A percentile compares a stretch with the other conserved stretches of the same genome.
phyloP scores from a whole-genome alignment of 2,797 vertebrate genomes.

The Sphenodon punctatus region DNA sequence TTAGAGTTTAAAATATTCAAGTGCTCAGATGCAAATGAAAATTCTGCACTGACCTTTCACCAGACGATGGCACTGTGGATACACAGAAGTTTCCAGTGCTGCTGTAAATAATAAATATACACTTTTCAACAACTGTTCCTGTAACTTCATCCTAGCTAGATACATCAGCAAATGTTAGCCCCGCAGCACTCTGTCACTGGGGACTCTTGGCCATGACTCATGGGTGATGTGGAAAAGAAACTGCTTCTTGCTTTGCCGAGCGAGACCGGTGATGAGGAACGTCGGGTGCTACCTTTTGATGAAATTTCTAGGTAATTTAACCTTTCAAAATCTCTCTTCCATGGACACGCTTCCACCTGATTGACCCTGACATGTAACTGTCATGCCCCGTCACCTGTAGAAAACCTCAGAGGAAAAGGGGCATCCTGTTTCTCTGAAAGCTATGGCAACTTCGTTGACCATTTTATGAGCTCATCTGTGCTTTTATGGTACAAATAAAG shows the following conservation, averaged over 20 bases:
- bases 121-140: neutral
- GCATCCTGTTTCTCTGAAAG: neutral
- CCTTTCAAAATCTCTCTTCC: neutral
- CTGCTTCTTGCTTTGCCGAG: neutral
- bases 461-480: neutral
- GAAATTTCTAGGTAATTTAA: neutral
- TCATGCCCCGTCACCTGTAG: neutral
- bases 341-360: fast-evolving
- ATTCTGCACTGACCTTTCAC: neutral
- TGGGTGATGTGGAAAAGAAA: conserved; percentile 18
- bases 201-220: conserved; percentile 10
- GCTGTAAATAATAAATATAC: neutral
- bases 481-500: no score
- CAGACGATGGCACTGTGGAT: conserved; percentile 75
- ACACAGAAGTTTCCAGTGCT: neutral
- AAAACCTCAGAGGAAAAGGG: no score
- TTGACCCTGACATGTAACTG: neutral
- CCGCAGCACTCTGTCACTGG: neutral
- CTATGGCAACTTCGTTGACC: neutral
- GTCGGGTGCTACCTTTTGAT: neutral
- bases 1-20: fast-evolving
- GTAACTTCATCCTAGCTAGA: conserved; percentile 16
- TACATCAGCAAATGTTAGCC: conserved; percentile 29
- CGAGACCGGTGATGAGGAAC: neutral
- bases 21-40: fast-evolving